A percentile compares a stretch with the other conserved stretches of the same genome.
Conservation (phyloP, 2,888 invertebrate species). For the Oligia fasciuncula region DNA sequence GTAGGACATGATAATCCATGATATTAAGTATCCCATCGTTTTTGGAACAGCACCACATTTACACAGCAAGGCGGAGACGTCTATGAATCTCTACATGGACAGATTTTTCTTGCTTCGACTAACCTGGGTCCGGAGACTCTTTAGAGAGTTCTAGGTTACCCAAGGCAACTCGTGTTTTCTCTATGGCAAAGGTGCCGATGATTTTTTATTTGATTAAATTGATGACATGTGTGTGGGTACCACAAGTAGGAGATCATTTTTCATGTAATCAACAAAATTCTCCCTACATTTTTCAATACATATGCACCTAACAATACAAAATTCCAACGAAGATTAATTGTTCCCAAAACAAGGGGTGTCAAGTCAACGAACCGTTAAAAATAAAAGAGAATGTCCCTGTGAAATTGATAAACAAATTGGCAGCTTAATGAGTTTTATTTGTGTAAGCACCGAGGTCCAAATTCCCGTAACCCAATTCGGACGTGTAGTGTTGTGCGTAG, state of each 20-base stretch:
- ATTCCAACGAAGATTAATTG: conserved; percentile 62
- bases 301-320: conserved; percentile 41
- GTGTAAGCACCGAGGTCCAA: conserved; percentile 72
- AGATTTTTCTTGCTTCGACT: too few relatives aligned
- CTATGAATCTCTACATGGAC: too few relatives aligned
- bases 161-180: too few relatives aligned
- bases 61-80: too few relatives aligned
- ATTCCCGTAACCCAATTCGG: conserved; percentile 76
- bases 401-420: conserved; percentile 80
- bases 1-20: too few relatives aligned
- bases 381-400: conserved; percentile 64
- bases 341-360: conserved; percentile 48
- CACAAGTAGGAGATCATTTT: not conserved
- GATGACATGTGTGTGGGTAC: too few relatives aligned
- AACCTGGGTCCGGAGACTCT: too few relatives aligned
- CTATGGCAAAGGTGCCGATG: too few relatives aligned
- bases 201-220: not conserved
- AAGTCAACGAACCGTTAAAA: conserved; percentile 52
- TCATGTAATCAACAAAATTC: conserved; percentile 24
- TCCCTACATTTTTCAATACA: conserved; percentile 32
- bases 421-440: conserved; percentile 79
- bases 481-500: conserved; percentile 45
- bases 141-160: too few relatives aligned
- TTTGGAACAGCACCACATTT: too few relatives aligned
- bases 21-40: too few relatives aligned